Conservation (phyloP, 1,140 invertebrate species). For the Cydia pomonella region DNA sequence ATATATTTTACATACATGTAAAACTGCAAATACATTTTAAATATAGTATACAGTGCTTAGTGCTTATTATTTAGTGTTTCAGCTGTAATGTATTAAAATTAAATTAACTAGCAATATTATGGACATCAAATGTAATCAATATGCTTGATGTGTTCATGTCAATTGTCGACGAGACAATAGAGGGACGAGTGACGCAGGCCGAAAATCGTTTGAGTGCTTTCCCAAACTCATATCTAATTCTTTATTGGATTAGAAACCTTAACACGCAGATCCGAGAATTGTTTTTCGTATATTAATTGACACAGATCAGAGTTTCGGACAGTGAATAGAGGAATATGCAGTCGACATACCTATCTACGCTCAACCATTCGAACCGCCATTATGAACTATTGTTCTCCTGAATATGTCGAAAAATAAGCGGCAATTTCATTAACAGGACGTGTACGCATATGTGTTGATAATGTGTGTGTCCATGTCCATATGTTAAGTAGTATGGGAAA, state of each 20-base stretch:
- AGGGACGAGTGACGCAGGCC: slow-evolving; percentile 54
- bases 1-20: no score
- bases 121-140: slow-evolving; percentile 66
- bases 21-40: no score
- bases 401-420: slow-evolving; percentile 27
- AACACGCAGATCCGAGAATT: background rate
- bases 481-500: background rate
- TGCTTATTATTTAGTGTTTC: no score
- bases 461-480: background rate
- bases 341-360: slow-evolving; percentile 41
- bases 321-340: slow-evolving; percentile 34
- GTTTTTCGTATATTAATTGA: background rate
- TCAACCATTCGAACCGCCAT: slow-evolving; percentile 53
- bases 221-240: background rate
- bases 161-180: slow-evolving; percentile 71
- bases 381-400: slow-evolving; percentile 71
- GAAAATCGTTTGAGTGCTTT: slow-evolving; percentile 34
- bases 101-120: slow-evolving; percentile 65
- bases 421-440: slow-evolving; percentile 18
- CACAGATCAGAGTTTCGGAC: background rate
- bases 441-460: background rate
- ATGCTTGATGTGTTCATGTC: slow-evolving; percentile 74
- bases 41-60: no score
- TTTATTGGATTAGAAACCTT: background rate
- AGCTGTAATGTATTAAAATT: slow-evolving; percentile 46